A percentile compares a stretch with the other conserved stretches of the same genome.
Conservation (phyloP, 2,113 vertebrate genomes). For the Gopherus flavomarginatus region DNA sequence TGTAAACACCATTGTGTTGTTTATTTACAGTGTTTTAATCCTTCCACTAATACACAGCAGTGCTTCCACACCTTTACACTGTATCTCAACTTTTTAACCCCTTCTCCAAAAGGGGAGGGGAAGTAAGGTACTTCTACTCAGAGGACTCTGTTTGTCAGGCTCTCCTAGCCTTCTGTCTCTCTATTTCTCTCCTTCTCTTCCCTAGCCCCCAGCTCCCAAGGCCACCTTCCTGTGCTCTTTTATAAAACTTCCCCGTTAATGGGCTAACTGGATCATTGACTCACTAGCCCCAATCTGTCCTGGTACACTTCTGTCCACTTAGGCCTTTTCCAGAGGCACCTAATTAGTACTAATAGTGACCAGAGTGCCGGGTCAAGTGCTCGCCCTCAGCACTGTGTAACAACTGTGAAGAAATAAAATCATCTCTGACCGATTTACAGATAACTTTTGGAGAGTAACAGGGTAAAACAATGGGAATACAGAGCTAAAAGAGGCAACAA, state of each 20-base stretch:
- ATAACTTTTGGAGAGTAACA: background rate
- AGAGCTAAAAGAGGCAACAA: background rate
- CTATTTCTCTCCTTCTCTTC: too few relatives aligned
- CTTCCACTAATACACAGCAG: too few relatives aligned
- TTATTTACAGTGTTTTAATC: too few relatives aligned
- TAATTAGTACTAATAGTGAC: background rate
- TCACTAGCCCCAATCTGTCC: background rate
- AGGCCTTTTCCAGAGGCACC: background rate
- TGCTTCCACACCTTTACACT: too few relatives aligned
- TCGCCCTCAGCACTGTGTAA: background rate
- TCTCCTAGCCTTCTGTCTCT: too few relatives aligned
- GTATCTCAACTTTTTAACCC: too few relatives aligned
- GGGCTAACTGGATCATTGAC: background rate
- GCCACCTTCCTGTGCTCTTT: background rate
- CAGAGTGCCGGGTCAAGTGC: background rate
- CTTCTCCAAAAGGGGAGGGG: too few relatives aligned
- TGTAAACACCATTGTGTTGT: too few relatives aligned
- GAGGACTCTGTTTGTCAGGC: too few relatives aligned
- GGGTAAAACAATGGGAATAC: background rate
- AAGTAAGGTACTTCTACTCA: too few relatives aligned
- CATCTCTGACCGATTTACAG: constrained; percentile 11
- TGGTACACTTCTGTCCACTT: background rate
- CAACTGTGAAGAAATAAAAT: constrained; percentile 31
- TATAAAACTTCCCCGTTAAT: background rate
- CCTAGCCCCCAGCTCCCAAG: too few relatives aligned